Evolutionary conservation across 37 sponge, comb jelly and placozoan genomes (phyloP).

Genomic region (Beroe ovata): DNA sequence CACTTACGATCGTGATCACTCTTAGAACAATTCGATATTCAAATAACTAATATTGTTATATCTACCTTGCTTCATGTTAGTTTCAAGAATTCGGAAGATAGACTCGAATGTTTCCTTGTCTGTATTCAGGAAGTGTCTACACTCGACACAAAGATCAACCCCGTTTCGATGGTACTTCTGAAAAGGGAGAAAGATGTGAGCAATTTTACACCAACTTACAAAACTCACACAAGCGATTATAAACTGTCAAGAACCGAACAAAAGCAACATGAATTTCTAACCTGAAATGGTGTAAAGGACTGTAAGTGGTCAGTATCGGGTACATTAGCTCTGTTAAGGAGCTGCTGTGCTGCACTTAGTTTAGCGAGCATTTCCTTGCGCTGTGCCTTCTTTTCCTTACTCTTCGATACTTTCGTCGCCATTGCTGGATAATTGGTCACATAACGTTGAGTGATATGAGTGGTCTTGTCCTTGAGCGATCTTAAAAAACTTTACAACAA

Average conservation of each 20-base stretch:
- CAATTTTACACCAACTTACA: not conserved
- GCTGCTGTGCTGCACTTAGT: constrained; percentile 7
- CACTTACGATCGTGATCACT: too few relatives aligned
- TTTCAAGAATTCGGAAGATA: constrained; percentile 25
- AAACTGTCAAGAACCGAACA: too few relatives aligned
- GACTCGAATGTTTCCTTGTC: constrained; percentile 6
- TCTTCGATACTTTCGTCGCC: not conserved
- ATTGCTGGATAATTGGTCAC: too few relatives aligned
- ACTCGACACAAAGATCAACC: constrained; percentile 14
- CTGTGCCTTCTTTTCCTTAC: constrained; percentile 39
- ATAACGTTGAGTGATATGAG: too few relatives aligned
- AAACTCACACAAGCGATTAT: too few relatives aligned
- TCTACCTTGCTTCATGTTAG: constrained; percentile 58
- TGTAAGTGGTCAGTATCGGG: constrained; percentile 8
- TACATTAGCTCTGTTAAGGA: constrained; percentile 23
- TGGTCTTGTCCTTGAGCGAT: too few relatives aligned
- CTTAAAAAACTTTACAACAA: too few relatives aligned
- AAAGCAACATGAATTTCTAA: not conserved
- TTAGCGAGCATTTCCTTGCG: constrained; percentile 38
- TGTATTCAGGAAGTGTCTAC: not conserved
- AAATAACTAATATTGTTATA: too few relatives aligned
- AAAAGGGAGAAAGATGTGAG: too few relatives aligned
- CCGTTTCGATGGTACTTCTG: constrained; percentile 41
- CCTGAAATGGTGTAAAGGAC: constrained; percentile 10
- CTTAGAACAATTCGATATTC: too few relatives aligned